Percentiles rank a stretch among this genome's conserved stretches.
Evolutionary conservation across 2,113 vertebrate genomes (phyloP).

Genomic region (Phocoena phocoena): DNA sequence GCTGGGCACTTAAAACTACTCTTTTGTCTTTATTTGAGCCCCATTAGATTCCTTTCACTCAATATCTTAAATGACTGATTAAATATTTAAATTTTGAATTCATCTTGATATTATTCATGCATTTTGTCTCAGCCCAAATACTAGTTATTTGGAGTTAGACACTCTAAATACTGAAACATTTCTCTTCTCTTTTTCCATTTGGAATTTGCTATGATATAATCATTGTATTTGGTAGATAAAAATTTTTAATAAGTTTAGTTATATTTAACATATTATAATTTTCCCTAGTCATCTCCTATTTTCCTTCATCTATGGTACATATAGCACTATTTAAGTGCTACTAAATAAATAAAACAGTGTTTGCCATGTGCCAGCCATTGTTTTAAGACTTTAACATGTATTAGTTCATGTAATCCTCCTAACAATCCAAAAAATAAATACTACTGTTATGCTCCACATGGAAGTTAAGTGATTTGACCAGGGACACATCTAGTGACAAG

Average conservation of each 20-base stretch:
- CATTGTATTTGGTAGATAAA: not conserved
- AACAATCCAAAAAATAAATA: not conserved
- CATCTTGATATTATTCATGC: constrained; percentile 26
- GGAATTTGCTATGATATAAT: not conserved
- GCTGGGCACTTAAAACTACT: not conserved
- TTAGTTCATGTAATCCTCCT: not conserved
- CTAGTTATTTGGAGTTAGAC: not conserved
- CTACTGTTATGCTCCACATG: not conserved
- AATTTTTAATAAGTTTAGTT: not conserved
- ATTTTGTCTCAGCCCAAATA: constrained; percentile 7
- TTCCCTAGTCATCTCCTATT: not conserved
- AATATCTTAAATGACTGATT: constrained; percentile 29
- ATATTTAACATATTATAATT: not conserved
- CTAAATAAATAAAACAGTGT: not conserved
- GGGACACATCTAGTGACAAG: not conserved
- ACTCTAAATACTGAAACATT: not conserved
- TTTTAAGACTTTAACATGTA: not conserved
- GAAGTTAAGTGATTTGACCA: not conserved
- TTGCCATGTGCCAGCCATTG: not conserved
- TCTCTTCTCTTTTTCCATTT: not conserved
- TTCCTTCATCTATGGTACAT: not conserved
- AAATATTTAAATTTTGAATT: constrained; percentile 46
- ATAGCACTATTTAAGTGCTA: not conserved
- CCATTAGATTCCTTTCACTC: not conserved
- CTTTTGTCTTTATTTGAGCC: not conserved